phyloP scores from a whole-genome alignment of 2,888 invertebrate genomes.

The Taphrorychus bicolor region DNA sequence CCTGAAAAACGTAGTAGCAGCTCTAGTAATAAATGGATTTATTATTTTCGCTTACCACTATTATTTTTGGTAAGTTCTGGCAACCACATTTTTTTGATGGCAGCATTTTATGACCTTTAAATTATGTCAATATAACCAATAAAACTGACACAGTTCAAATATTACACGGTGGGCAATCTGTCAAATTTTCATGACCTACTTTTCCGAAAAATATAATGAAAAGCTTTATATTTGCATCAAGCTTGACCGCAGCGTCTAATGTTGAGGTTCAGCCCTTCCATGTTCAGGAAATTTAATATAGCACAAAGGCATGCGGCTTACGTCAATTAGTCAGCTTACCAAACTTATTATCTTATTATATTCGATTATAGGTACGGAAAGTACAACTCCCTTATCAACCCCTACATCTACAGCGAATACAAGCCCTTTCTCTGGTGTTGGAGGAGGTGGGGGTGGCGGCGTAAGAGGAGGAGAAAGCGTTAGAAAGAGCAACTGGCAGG shows the following conservation, averaged over 20 bases:
- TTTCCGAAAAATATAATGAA: too few species aligned
- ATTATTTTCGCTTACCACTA: too few species aligned
- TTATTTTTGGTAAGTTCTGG: too few species aligned
- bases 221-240: background rate
- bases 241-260: constrained; percentile 9
- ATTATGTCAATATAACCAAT: too few species aligned
- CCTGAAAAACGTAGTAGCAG: too few species aligned
- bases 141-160: too few species aligned
- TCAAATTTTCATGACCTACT: too few species aligned
- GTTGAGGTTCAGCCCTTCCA: constrained; percentile 30
- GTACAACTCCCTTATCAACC: constrained; percentile 47
- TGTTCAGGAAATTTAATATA: background rate
- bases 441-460: constrained; percentile 11
- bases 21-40: too few species aligned
- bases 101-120: too few species aligned
- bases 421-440: constrained; percentile 49
- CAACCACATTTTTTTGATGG: too few species aligned
- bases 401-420: constrained; percentile 52
- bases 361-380: constrained; percentile 44
- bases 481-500: constrained; percentile 89
- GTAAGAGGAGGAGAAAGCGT: constrained; percentile 58
- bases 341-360: background rate
- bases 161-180: too few species aligned
- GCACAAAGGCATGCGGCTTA: background rate
- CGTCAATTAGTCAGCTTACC: background rate